These are phyloP conservation scores for Drosophila jambulina DNA, from an alignment of 1,140 invertebrate species.

Conservation along the genomic window DNA sequence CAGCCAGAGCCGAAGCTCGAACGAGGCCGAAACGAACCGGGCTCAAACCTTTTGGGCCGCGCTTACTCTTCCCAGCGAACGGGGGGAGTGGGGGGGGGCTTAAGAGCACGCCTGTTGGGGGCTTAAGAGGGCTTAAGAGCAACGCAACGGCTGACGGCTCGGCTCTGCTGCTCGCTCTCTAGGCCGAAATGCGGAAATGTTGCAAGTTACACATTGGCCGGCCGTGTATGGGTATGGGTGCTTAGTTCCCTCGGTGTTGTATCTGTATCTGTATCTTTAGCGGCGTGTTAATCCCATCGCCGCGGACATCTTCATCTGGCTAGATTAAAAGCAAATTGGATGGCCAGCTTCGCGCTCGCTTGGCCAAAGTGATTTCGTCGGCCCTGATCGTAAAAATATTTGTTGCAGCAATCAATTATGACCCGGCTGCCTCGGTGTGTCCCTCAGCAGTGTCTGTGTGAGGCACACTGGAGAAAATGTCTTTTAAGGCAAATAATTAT, in stretches of 20 bases:
- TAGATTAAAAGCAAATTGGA: slow-evolving; percentile 69
- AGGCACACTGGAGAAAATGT: slow-evolving; percentile 13
- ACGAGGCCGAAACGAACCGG: slow-evolving; percentile 62
- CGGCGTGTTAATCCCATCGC: slow-evolving; percentile 59
- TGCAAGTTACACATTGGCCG: slow-evolving; percentile 56
- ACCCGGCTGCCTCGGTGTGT: slow-evolving; percentile 4
- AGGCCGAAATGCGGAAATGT: slow-evolving; percentile 72
- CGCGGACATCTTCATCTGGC: slow-evolving; percentile 72
- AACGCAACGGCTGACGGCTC: neutral
- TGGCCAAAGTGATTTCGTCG: slow-evolving; percentile 44
- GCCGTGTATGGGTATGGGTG: slow-evolving; percentile 8
- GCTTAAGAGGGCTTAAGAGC: slow-evolving; percentile 56
- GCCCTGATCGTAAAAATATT: slow-evolving; percentile 53
- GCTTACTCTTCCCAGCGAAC: slow-evolving; percentile 29
- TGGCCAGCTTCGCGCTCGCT: slow-evolving; percentile 33
- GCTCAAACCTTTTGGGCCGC: slow-evolving; percentile 69
- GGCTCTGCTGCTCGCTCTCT: slow-evolving; percentile 15
- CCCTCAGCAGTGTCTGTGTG: slow-evolving; percentile 3
- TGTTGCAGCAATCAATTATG: slow-evolving; percentile 51
- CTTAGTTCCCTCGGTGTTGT: slow-evolving; percentile 3
- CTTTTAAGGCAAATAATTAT: no score
- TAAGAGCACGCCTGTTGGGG: slow-evolving; percentile 45
- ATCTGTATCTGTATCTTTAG: slow-evolving; percentile 27
- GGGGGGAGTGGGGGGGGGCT: slow-evolving; percentile 36
- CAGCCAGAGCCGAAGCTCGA: slow-evolving; percentile 31